phyloP scores from a whole-genome alignment of 2,797 vertebrate species.

The Sebastes melanostomus region DNA sequence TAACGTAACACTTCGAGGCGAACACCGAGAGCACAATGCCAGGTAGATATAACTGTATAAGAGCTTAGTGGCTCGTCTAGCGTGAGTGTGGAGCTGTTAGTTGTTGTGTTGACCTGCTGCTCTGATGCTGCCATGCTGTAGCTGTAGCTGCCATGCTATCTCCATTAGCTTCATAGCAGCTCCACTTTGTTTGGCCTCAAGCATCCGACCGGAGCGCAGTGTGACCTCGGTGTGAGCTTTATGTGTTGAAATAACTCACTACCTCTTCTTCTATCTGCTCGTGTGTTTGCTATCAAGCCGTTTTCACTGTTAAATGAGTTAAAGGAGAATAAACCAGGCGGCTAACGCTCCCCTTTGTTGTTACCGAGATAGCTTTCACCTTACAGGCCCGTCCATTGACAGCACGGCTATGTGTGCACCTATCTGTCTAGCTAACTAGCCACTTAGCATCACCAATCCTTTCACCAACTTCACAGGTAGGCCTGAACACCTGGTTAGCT shows the following conservation, averaged over 20 bases:
- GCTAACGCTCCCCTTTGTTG: conserved; percentile 63
- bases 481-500: conserved; percentile 61
- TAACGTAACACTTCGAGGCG: conserved; percentile 24
- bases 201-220: conserved; percentile 9
- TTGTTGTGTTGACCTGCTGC: conserved; percentile 76
- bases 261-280: accelerated
- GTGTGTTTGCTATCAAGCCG: accelerated
- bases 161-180: conserved; percentile 53
- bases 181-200: conserved; percentile 64
- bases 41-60: conserved; percentile 60
- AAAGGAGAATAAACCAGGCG: neutral
- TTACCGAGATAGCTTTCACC: conserved; percentile 51
- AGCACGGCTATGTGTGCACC: conserved; percentile 28
- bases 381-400: conserved; percentile 60
- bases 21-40: conserved; percentile 74
- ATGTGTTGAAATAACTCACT: accelerated
- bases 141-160: conserved; percentile 23
- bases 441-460: conserved; percentile 54
- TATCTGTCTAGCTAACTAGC: conserved; percentile 34
- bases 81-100: conserved; percentile 28
- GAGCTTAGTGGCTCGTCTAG: neutral
- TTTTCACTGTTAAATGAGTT: neutral
- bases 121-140: conserved; percentile 76
- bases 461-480: conserved; percentile 52
- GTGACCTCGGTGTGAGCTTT: conserved; percentile 15